Conservation (phyloP, 2,113 vertebrate genomes). For the Gobio gobio region DNA sequence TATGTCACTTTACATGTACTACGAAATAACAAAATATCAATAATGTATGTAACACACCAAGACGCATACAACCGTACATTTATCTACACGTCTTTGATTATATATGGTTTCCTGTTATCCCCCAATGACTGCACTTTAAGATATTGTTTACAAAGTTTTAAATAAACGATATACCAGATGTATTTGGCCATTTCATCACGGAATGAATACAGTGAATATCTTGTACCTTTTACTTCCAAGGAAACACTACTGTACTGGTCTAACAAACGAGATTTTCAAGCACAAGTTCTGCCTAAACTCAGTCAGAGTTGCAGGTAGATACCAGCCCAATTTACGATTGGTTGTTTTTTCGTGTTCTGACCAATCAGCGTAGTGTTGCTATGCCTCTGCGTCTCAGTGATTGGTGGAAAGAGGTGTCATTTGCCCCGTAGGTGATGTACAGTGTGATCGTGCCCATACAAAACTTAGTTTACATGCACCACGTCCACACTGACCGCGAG, state of each 20-base stretch:
- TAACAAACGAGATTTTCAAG: not conserved
- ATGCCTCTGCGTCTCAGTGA: conserved; percentile 62
- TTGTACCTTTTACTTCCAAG: not conserved
- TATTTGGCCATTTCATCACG: not conserved
- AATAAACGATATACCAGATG: not conserved
- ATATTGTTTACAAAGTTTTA: not conserved
- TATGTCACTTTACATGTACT: no score
- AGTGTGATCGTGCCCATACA: conserved; percentile 50
- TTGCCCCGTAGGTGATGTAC: conserved; percentile 44
- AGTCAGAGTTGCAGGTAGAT: conserved; percentile 39
- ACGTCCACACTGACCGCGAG: conserved; percentile 64
- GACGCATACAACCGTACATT: not conserved
- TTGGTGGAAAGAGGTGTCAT: conserved; percentile 68
- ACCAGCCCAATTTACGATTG: conserved; percentile 17
- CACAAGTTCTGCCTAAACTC: conserved; percentile 1
- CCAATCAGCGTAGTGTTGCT: conserved; percentile 75
- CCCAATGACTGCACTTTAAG: not conserved
- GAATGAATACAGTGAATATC: not conserved
- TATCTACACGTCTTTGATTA: not conserved
- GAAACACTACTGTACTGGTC: no score
- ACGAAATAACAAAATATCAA: not conserved
- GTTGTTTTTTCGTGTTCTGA: not conserved
- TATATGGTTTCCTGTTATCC: not conserved
- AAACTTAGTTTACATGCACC: conserved; percentile 75
- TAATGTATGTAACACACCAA: not conserved